Conservation (phyloP, 2,888 invertebrate species). For the Galerucella calmariensis region DNA sequence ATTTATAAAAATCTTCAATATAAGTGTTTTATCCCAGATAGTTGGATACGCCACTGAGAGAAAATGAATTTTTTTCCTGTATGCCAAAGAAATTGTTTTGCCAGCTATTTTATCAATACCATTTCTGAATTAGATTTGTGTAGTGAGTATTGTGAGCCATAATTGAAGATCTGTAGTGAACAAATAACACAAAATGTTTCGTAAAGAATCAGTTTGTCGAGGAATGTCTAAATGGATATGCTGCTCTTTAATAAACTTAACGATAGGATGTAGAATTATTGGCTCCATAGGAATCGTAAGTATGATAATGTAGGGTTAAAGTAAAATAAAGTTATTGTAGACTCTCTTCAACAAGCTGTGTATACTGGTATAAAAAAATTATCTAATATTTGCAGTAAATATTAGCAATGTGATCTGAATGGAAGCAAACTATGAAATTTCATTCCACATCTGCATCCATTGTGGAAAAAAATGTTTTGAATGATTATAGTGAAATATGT, state of each 20-base stretch:
- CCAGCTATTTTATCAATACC: background rate
- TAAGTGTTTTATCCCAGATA: no score
- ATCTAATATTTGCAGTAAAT: no score
- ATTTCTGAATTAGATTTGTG: background rate
- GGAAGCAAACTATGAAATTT: no score
- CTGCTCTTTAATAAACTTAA: constrained; percentile 28
- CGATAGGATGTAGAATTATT: constrained; percentile 29
- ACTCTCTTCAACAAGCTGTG: background rate
- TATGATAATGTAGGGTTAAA: background rate
- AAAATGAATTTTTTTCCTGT: background rate
- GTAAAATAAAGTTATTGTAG: background rate
- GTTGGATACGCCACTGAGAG: constrained; percentile 8
- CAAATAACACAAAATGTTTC: constrained; percentile 1
- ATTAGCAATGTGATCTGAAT: no score
- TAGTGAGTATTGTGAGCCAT: background rate
- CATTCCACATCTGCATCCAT: no score
- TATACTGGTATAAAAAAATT: background rate
- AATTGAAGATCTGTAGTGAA: background rate
- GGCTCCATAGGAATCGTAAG: constrained; percentile 22
- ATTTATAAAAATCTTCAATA: no score
- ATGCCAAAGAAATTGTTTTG: background rate
- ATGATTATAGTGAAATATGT: no score
- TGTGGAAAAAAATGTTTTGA: no score
- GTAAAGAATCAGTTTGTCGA: background rate
- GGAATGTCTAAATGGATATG: constrained; percentile 25